Percentiles rank a stretch among this genome's conserved stretches.
Conservation (phyloP, 2,888 invertebrate genomes). For the Ornithoptera priamus region DNA sequence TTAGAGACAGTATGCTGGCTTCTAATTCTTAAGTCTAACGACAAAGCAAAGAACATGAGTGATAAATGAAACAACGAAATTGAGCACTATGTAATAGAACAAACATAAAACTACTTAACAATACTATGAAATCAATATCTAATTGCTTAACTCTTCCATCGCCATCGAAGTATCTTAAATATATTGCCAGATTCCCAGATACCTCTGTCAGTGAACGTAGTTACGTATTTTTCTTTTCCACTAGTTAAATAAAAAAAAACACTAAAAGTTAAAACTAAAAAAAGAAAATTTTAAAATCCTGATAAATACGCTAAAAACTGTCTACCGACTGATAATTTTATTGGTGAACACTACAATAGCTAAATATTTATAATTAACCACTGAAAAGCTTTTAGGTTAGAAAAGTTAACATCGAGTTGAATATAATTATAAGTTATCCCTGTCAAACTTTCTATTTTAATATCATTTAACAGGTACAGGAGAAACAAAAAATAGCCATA, state of each 20-base stretch:
- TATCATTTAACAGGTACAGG: neutral
- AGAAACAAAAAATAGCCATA: neutral
- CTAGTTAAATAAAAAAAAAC: neutral
- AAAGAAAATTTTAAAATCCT: neutral
- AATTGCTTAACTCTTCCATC: neutral
- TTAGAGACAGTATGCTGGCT: neutral
- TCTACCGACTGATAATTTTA: neutral
- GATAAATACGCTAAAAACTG: neutral
- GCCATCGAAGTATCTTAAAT: neutral
- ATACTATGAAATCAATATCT: conserved; percentile 32
- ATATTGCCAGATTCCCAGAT: neutral
- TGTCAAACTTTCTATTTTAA: neutral
- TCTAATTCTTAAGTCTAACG: neutral
- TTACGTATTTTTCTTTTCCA: neutral
- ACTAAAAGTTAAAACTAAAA: neutral
- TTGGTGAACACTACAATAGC: neutral
- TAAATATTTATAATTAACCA: neutral
- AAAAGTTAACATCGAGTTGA: neutral
- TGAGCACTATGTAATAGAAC: conserved; percentile 61
- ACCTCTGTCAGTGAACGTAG: neutral
- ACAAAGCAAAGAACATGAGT: neutral
- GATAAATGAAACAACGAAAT: conserved; percentile 38
- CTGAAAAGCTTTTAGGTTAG: neutral
- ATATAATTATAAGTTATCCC: neutral
- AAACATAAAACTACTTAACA: conserved; percentile 58